phyloP scores from a whole-genome alignment of 2,888 invertebrate genomes.

The Sialis fuliginosa region DNA sequence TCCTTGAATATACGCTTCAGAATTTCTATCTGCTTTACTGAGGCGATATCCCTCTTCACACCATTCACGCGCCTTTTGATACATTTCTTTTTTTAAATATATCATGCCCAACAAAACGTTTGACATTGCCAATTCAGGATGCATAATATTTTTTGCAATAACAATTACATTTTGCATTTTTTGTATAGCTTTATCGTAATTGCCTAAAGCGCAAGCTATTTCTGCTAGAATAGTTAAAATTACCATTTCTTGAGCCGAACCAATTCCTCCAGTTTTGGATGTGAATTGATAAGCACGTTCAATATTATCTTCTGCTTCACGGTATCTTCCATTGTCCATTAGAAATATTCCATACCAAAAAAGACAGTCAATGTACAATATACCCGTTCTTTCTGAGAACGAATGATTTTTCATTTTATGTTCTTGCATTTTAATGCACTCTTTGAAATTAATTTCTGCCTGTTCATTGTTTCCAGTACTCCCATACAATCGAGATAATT shows the following conservation, averaged over 20 bases:
- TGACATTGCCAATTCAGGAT: slow-evolving; percentile 25
- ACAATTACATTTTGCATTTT: slow-evolving; percentile 25
- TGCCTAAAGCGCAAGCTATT: slow-evolving; percentile 17
- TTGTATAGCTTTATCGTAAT: slow-evolving; percentile 22
- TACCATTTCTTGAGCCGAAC: slow-evolving; percentile 27
- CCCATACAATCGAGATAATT: slow-evolving; percentile 26
- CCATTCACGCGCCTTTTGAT: slow-evolving; percentile 20
- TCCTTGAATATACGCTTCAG: neutral
- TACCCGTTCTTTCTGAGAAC: slow-evolving; percentile 22
- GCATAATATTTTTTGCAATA: slow-evolving; percentile 25
- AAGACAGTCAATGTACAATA: slow-evolving; percentile 24
- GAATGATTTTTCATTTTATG: slow-evolving; percentile 21
- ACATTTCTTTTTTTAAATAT: slow-evolving; percentile 20
- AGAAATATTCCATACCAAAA: slow-evolving; percentile 30
- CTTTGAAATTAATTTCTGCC: slow-evolving; percentile 27
- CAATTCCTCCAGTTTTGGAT: slow-evolving; percentile 22
- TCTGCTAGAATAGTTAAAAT: slow-evolving; percentile 26
- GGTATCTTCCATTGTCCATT: slow-evolving; percentile 15
- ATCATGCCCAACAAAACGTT: slow-evolving; percentile 24
- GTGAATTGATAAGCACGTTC: slow-evolving; percentile 24
- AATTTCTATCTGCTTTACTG: slow-evolving; percentile 13
- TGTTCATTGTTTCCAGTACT: slow-evolving; percentile 18
- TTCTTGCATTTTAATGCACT: slow-evolving; percentile 23
- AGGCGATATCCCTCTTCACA: slow-evolving; percentile 21
- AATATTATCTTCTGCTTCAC: slow-evolving; percentile 20